Base-by-base conservation (phyloP, 2,888 invertebrate genomes). In the Cyaniris semiargus region DNA sequence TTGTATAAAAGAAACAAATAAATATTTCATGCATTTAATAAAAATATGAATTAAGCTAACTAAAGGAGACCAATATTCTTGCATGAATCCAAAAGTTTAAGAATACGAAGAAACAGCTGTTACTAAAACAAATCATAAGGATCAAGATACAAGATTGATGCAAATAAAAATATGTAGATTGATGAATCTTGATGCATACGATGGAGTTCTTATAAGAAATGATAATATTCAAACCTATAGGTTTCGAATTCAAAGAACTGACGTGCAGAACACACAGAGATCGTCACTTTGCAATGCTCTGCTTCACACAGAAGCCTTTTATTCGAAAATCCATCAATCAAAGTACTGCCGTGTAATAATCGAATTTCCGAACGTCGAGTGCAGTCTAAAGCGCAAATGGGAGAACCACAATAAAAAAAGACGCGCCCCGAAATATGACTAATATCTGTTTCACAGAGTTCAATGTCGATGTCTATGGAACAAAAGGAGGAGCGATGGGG, bases 291-390 rank as follows among this genome's bases (percentile, higher is more conserved):
- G 83, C 84, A 88, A 88, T 87, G 88, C 88, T 85, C 86, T 85
- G 86, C 81, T 83, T 82, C 81, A 82, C 84, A 86, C 85, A 88
- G 58, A n/a, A 58, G 85, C 85, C 83, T 83, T 85, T 86, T 88
- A 89, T 87, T 88, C 85, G 84, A 87, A 86, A 88, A 89, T 87
- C 86, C 90, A 90, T 92, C 93, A 93, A 94, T 93, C 93, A 92
- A 91, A 93, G 92, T 89, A 90, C 88, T 88, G 88, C 87, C 89
- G 90, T 89, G 90, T 88, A 89, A 91, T 92, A 92, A 92, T 92
- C 91, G 89, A 90, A 92, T 92, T 90, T 87, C 86, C 88, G 88
- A 90, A 89, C 89, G 89, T 86, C 87, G 90, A 90, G 89, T 86
- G 89, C 89, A 88, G 90, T 88, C 89, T 92, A 92, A 93, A 93